Percentiles rank a stretch among this genome's conserved stretches.
phyloP scores from a whole-genome alignment of 2,797 vertebrate genomes.

The Emys orbicularis region DNA sequence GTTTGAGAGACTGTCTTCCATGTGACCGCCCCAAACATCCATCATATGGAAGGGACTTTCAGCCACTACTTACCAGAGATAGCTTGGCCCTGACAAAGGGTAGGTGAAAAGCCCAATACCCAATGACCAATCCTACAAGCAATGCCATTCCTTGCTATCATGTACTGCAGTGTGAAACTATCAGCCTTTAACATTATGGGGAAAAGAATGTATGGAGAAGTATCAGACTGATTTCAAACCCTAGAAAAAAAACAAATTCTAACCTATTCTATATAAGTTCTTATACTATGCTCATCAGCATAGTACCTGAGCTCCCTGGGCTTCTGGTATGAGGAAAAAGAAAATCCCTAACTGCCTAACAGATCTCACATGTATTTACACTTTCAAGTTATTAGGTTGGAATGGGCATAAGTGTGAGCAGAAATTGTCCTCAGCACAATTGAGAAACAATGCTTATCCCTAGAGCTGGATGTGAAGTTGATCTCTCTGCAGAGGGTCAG shows the following conservation, averaged over 20 bases:
- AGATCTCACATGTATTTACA: background rate
- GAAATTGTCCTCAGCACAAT: conserved; percentile 53
- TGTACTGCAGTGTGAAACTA: background rate
- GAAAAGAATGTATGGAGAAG: background rate
- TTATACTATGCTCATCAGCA: background rate
- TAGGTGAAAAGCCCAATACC: background rate
- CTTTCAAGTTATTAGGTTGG: background rate
- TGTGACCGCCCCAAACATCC: rapidly evolving
- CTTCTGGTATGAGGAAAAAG: background rate
- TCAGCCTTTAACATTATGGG: background rate
- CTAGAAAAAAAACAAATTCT: background rate
- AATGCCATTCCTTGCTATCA: background rate
- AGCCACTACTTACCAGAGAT: background rate
- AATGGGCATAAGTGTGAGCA: background rate
- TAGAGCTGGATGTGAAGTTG: conserved; percentile 37
- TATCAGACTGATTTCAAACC: background rate
- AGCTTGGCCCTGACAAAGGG: background rate
- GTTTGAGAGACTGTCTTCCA: background rate
- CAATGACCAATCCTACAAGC: background rate
- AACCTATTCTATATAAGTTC: too few species aligned
- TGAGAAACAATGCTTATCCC: conserved; percentile 39
- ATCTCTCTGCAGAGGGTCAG: conserved; percentile 26
- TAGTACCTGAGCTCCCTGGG: background rate
- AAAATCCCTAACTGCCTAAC: background rate
- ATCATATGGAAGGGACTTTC: background rate